Conservation (phyloP, 2,888 invertebrate genomes). For the Athrips mouffetella region DNA sequence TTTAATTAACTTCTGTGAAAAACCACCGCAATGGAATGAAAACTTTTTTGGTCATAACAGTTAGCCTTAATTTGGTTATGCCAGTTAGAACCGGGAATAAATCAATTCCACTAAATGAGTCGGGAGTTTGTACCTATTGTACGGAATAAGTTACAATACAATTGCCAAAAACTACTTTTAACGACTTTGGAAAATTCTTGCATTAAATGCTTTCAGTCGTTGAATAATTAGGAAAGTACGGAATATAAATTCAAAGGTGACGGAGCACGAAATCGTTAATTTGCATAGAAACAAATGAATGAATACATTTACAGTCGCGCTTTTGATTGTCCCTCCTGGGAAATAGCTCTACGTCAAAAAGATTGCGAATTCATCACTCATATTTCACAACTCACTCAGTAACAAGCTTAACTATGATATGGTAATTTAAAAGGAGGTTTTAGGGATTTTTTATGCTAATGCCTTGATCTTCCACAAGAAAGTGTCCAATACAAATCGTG, state of each 20-base stretch:
- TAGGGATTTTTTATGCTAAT: not conserved
- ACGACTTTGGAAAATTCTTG: slow-evolving; percentile 2
- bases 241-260: slow-evolving; percentile 8
- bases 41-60: slow-evolving; percentile 39
- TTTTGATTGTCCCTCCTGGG: slow-evolving; percentile 6
- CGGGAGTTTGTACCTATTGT: slow-evolving; percentile 13
- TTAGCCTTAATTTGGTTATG: slow-evolving; percentile 27
- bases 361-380: not conserved
- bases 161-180: slow-evolving; percentile 13
- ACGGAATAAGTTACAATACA: slow-evolving; percentile 3
- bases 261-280: slow-evolving; percentile 4
- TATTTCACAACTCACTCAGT: not conserved
- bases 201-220: not conserved
- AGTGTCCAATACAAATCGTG: slow-evolving; percentile 15
- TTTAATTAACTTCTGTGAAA: slow-evolving; percentile 61
- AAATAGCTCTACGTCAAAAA: not conserved
- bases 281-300: slow-evolving; percentile 22
- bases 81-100: slow-evolving; percentile 17
- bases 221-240: not conserved
- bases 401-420: not conserved
- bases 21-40: slow-evolving; percentile 44
- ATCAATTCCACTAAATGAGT: slow-evolving; percentile 10
- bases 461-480: slow-evolving; percentile 5
- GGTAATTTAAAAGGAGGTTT: not conserved
- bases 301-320: slow-evolving; percentile 29